phyloP scores from a whole-genome alignment of 2,113 vertebrate genomes.

The Eurystomus gularis region DNA sequence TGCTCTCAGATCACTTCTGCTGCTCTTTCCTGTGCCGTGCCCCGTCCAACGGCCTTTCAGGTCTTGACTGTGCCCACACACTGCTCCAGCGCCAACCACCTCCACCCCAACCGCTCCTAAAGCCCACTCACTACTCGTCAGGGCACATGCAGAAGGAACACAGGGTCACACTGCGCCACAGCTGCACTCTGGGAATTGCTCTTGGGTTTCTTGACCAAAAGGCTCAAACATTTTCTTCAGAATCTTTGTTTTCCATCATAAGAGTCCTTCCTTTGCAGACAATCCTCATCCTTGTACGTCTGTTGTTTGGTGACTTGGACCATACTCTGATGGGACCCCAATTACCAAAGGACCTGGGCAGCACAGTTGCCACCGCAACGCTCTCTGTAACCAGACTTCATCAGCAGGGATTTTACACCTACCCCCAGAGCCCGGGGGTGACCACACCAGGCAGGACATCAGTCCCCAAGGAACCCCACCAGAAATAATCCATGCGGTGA shows the following conservation, averaged over 20 bases:
- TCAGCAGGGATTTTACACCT: background rate
- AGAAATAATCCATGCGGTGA: background rate
- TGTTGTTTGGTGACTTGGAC: background rate
- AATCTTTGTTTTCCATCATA: background rate
- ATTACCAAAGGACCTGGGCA: background rate
- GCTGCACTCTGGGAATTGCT: background rate
- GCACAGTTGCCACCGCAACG: rapidly evolving
- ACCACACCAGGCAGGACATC: background rate
- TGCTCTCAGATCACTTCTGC: background rate
- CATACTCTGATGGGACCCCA: background rate
- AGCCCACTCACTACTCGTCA: background rate
- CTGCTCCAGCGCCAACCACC: background rate
- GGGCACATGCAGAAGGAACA: too few species aligned
- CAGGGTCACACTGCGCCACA: background rate
- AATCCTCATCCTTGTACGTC: background rate
- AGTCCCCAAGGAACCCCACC: background rate
- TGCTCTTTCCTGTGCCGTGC: background rate
- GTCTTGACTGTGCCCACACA: background rate
- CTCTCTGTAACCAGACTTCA: background rate
- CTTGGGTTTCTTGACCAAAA: background rate
- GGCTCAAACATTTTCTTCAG: background rate
- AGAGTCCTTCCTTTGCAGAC: background rate
- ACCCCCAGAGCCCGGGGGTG: background rate
- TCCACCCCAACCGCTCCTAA: background rate
- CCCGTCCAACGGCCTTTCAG: background rate